Percentiles rank a stretch among this genome's conserved stretches.
phyloP scores from a whole-genome alignment of 2,888 invertebrate genomes.

The Bugula neritina region DNA sequence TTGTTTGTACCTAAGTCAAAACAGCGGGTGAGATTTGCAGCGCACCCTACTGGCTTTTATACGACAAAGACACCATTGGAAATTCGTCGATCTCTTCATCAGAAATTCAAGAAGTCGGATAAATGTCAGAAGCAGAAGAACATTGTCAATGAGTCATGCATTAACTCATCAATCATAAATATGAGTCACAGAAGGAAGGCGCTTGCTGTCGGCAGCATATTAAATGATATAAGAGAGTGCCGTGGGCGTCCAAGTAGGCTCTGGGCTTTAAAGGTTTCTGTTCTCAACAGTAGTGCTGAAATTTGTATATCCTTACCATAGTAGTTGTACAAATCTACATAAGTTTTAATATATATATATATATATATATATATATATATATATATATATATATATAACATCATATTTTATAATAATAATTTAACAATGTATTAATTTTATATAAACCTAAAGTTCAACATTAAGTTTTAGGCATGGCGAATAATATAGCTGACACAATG shows the following conservation, averaged over 20 bases:
- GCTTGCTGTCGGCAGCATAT: not conserved
- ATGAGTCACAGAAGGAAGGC: not conserved
- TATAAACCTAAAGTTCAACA: too few species aligned
- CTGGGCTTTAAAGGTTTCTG: not conserved
- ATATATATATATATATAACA: too few species aligned
- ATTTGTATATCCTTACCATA: too few species aligned
- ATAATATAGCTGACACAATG: too few species aligned
- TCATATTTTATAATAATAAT: too few species aligned
- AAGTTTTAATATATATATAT: too few species aligned
- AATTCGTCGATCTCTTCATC: not conserved
- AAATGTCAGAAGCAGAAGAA: not conserved
- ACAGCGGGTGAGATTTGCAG: constrained; percentile 13
- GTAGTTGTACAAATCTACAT: too few species aligned
- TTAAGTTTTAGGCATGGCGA: too few species aligned
- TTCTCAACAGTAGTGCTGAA: too few species aligned
- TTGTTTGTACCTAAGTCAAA: not conserved
- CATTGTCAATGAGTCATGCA: not conserved
- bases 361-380: too few species aligned
- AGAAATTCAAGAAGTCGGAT: not conserved
- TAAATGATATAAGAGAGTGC: not conserved
- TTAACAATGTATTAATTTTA: too few species aligned
- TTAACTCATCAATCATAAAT: not conserved
- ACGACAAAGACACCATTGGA: not conserved
- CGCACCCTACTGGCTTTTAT: too few species aligned
- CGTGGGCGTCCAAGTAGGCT: not conserved